phyloP scores from a whole-genome alignment of 1,140 invertebrate genomes.

The Panonychus citri region DNA sequence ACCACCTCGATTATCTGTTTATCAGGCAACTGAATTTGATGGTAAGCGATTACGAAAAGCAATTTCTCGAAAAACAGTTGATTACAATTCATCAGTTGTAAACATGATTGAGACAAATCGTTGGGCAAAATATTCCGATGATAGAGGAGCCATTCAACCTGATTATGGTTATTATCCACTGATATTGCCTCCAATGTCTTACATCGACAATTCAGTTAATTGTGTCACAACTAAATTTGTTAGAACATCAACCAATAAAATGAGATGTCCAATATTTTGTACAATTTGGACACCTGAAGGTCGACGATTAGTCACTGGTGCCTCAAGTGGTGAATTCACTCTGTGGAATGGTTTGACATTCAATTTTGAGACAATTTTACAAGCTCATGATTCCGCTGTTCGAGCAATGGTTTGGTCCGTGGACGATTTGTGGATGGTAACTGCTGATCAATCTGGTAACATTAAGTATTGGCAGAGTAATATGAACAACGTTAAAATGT shows the following conservation, averaged over 20 bases:
- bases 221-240: conserved; percentile 86
- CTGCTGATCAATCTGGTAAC: conserved; percentile 90
- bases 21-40: conserved; percentile 47
- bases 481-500: conserved; percentile 99
- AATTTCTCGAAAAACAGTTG: conserved; percentile 88
- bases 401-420: conserved; percentile 98
- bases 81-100: conserved; percentile 86
- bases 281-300: conserved; percentile 96
- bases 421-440: conserved; percentile 98
- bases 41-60: conserved; percentile 84
- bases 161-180: conserved; percentile 46
- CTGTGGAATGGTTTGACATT: conserved; percentile 99
- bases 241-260: conserved; percentile 96
- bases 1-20: conserved; percentile 7
- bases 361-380: conserved; percentile 99
- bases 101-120: conserved; percentile 62
- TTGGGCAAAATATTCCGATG: conserved; percentile 75
- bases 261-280: conserved; percentile 95
- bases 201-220: conserved; percentile 84
- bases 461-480: conserved; percentile 99
- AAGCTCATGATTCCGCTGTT: conserved; percentile 95
- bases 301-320: conserved; percentile 82
- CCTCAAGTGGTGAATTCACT: conserved; percentile 96
- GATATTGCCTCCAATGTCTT: conserved; percentile 61
- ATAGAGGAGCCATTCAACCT: conserved; percentile 60